Conservation (phyloP, 2,797 vertebrate genomes). For the Propithecus perrieri region DNA sequence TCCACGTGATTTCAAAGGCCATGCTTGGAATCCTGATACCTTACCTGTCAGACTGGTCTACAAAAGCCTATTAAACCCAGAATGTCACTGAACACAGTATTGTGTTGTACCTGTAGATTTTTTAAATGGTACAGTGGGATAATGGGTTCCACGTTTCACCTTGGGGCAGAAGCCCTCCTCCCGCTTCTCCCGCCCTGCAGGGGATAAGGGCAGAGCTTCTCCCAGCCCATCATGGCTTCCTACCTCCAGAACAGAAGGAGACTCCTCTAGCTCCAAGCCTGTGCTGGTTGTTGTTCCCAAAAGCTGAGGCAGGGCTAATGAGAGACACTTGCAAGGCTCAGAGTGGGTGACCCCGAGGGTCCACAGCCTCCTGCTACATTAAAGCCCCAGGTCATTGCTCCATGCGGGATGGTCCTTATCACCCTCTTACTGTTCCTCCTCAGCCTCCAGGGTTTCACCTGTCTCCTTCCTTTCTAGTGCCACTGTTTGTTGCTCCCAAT, state of each 20-base stretch:
- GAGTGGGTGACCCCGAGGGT: background rate
- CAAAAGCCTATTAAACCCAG: background rate
- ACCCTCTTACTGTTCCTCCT: background rate
- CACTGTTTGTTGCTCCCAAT: background rate
- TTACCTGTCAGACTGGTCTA: background rate
- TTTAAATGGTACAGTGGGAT: background rate
- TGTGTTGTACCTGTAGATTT: background rate
- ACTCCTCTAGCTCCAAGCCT: background rate
- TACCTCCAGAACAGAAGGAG: background rate
- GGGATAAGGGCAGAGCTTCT: background rate
- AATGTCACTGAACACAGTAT: background rate
- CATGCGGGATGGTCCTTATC: background rate
- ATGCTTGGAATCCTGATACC: background rate
- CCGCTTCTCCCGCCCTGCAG: background rate
- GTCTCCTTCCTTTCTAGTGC: background rate
- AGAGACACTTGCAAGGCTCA: background rate
- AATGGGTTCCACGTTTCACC: background rate
- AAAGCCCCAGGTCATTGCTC: background rate
- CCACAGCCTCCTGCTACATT: background rate
- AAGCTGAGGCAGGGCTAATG: background rate
- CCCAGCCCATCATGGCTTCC: background rate
- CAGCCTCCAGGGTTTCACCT: background rate
- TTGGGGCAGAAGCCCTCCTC: background rate
- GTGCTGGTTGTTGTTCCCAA: background rate
- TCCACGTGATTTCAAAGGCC: background rate